These are phyloP conservation scores for Rhagoletis zephyria DNA, from an alignment of 1,140 invertebrate species.

Conservation along the genomic window DNA sequence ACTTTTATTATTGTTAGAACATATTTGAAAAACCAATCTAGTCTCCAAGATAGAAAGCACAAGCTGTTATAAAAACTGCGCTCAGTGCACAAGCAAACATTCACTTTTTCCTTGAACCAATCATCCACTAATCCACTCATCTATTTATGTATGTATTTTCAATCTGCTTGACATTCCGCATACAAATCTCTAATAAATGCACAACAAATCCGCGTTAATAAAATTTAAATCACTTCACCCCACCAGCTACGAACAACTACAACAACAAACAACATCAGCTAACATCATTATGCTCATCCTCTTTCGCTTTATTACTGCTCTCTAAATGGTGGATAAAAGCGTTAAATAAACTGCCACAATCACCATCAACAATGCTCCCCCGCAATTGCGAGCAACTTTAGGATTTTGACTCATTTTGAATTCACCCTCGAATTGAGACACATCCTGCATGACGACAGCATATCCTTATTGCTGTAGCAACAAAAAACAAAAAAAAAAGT, in stretches of 20 bases:
- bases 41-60: no score
- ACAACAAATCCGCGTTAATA: slow-evolving; percentile 64
- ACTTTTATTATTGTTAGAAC: no score
- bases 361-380: slow-evolving; percentile 36
- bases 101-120: not conserved
- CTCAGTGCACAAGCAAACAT: no score
- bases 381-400: slow-evolving; percentile 1
- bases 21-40: no score
- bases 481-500: not conserved
- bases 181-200: slow-evolving; percentile 31
- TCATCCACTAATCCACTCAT: not conserved
- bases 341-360: slow-evolving; percentile 45
- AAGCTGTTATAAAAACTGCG: no score
- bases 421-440: slow-evolving; percentile 29
- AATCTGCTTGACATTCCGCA: slow-evolving; percentile 3
- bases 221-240: slow-evolving; percentile 70
- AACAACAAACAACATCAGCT: not conserved
- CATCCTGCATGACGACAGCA: slow-evolving; percentile 29
- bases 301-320: not conserved
- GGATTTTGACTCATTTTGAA: slow-evolving; percentile 13
- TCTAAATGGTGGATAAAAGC: not conserved
- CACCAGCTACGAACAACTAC: slow-evolving; percentile 8
- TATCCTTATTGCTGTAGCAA: not conserved
- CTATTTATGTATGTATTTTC: not conserved
- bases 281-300: not conserved